A percentile compares a stretch with the other conserved stretches of the same genome.
Evolutionary conservation across 1,140 invertebrate genomes (phyloP).

Genomic region (Tetragnatha versicolor): DNA sequence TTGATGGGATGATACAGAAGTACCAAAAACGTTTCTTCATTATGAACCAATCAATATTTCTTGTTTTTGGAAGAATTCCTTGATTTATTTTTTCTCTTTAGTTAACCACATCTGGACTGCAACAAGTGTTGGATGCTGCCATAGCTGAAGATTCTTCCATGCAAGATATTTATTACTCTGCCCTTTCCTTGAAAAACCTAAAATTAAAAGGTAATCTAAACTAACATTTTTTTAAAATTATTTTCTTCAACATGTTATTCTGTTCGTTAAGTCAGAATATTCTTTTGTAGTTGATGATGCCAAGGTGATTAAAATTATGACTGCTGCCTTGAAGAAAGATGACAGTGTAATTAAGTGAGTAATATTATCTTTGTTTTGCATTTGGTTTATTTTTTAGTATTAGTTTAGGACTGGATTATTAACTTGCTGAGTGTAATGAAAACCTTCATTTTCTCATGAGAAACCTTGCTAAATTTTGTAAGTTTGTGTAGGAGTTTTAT

Average conservation of each 20-base stretch:
- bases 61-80: too few relatives aligned
- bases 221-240: background rate
- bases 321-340: conserved; percentile 77
- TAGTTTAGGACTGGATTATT: too few relatives aligned
- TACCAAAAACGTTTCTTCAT: too few relatives aligned
- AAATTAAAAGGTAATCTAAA: conserved; percentile 61
- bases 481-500: too few relatives aligned
- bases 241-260: background rate
- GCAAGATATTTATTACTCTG: conserved; percentile 63
- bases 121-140: conserved; percentile 65
- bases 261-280: background rate
- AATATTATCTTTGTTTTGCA: too few relatives aligned
- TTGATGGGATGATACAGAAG: too few relatives aligned
- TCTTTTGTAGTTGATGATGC: conserved; percentile 63
- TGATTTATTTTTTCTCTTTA: conserved; percentile 51
- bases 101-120: conserved; percentile 59
- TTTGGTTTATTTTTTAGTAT: too few relatives aligned
- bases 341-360: conserved; percentile 75
- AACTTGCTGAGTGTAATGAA: too few relatives aligned
- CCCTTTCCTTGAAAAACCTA: conserved; percentile 63
- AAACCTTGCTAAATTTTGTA: too few relatives aligned
- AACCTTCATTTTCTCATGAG: too few relatives aligned
- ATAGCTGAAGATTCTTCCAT: conserved; percentile 62
- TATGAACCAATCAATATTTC: too few relatives aligned
- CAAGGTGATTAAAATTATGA: conserved; percentile 72